Conservation (phyloP, 2,113 vertebrate genomes). For the Pachyramphus minor region DNA sequence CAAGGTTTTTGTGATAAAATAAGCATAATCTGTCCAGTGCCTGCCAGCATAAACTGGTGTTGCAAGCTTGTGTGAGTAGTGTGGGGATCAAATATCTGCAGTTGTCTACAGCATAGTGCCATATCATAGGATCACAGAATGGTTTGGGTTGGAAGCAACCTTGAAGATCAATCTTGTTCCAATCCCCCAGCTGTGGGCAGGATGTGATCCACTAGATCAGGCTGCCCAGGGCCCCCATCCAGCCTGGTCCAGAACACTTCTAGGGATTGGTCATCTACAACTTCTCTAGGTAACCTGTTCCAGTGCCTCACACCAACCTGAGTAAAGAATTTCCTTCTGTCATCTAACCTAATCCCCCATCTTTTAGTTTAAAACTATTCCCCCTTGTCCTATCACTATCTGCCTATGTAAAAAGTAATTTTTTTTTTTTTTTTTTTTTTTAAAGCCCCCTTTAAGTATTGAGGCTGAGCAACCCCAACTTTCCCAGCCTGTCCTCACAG, state of each 20-base stretch:
- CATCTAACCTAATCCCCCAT: not conserved
- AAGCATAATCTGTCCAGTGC: not conserved
- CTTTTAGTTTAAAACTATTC: not conserved
- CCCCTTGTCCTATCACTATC: not conserved
- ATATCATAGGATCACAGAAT: not conserved
- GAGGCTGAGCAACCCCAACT: no score
- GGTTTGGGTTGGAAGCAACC: not conserved
- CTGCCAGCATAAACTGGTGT: not conserved
- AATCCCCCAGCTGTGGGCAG: not conserved
- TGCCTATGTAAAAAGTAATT: not conserved
- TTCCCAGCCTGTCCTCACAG: not conserved
- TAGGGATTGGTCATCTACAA: not conserved
- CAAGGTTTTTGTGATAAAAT: not conserved
- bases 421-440: not conserved
- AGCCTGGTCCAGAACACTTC: not conserved
- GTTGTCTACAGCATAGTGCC: fast-evolving
- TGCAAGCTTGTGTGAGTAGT: not conserved
- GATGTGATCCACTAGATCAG: not conserved
- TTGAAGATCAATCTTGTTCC: not conserved
- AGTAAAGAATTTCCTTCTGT: not conserved
- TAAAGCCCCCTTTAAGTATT: no score
- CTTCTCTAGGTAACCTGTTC: not conserved
- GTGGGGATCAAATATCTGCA: not conserved
- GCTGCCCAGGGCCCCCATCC: not conserved
- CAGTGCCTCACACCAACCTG: not conserved